Evolutionary conservation across 2,113 vertebrate species (phyloP), one percentile per base, ranked within the genome.

Genomic region (Lucifuga dentata): DNA sequence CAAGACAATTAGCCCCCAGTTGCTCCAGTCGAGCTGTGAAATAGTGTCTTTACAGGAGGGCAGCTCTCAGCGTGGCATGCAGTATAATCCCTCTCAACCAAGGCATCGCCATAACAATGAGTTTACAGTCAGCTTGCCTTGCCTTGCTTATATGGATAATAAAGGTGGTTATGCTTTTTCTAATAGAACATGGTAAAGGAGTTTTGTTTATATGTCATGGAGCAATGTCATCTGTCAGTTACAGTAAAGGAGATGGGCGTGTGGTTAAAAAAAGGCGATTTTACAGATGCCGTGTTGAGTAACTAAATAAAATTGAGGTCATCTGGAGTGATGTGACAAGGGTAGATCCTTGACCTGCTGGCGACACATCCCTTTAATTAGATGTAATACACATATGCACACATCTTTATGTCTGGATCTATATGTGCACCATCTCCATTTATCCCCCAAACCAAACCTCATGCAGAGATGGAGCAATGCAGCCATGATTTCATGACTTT

Each of bases 341-440:
- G 35, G 23, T 16, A 23, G 41, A 50, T 16, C 63, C 16, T 76
- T 57, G 15, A 46, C 72, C 63, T 39, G 11, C 44, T 49, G 57
- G 11, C 35, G 41, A 10, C 44, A 33, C 26, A 58, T 58, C 44
- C 56, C 38, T 64, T 16, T 41, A 38, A 39, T 32, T 3, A 51
- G 24, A 32, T 13, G 5, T 26, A 19, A 40, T 12, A 40, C 38
- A n/a, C 38, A 40, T 1, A 46, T 6, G 39, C 43, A 33, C 51
- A 59, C 49, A 46, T 2, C 32, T 23, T 12, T 33, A 13, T 26
- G 16, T n/a, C 11, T 55, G 11, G n/a, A 17, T 51, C 23, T 65
- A 43, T 15, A 44, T 36, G 5, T 29, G 16, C 8, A 48, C 12
- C 33, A 9, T 49, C 46, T 45, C 15, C 20, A 58, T 50, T 39